A percentile compares a stretch with the other conserved stretches of the same genome.
These are phyloP conservation scores for Anarhynchus alexandrinus DNA, from an alignment of 2,113 vertebrate genomes.

Conservation along the genomic window DNA sequence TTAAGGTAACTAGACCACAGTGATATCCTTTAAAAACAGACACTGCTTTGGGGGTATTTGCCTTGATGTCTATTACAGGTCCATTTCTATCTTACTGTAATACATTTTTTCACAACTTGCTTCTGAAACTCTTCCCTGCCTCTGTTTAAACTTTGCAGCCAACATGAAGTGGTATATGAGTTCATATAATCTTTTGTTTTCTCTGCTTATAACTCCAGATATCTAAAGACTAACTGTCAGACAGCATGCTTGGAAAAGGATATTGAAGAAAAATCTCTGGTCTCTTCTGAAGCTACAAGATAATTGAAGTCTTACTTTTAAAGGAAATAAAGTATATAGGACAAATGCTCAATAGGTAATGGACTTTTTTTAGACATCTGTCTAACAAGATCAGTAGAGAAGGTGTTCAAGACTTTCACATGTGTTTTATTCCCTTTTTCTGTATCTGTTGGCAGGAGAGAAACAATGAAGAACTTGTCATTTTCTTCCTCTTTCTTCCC, in stretches of 20 bases:
- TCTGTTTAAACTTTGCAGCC: neutral
- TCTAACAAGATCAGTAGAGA: neutral
- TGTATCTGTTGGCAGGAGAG: neutral
- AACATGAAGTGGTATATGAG: neutral
- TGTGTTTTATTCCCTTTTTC: neutral
- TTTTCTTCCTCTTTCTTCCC: neutral
- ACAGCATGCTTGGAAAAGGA: neutral
- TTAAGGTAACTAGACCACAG: neutral
- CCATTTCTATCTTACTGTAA: neutral
- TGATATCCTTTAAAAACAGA: too few species aligned
- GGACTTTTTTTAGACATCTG: neutral
- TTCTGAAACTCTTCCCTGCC: neutral
- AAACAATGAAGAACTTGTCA: neutral
- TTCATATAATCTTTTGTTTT: neutral
- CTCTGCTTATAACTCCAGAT: neutral
- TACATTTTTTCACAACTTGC: neutral
- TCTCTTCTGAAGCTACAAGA: neutral
- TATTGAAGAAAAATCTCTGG: neutral
- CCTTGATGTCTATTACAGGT: neutral
- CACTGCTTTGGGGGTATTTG: too few species aligned
- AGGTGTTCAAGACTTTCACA: neutral
- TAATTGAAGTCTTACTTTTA: neutral
- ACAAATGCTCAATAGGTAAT: neutral
- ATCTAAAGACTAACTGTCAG: neutral
- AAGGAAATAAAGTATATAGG: neutral